Conservation (phyloP, 2,888 invertebrate species). For the Torymus texanus region DNA sequence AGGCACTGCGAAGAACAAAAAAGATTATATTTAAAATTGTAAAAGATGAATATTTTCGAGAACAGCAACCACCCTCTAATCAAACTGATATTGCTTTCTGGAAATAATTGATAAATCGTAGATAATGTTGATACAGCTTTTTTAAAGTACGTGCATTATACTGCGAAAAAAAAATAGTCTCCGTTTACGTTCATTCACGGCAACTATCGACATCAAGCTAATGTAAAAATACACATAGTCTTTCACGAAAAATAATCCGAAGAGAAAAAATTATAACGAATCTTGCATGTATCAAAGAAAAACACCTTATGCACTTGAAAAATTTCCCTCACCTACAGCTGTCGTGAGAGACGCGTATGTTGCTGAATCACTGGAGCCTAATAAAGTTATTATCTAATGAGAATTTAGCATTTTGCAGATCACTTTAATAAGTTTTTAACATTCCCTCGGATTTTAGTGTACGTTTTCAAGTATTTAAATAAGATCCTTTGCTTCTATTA, state of each 20-base stretch:
- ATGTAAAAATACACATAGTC: constrained; percentile 9
- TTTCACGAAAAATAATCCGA: constrained; percentile 7
- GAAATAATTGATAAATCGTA: no score
- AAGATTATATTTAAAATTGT: no score
- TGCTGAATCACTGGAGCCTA: constrained; percentile 74
- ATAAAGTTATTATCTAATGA: constrained; percentile 67
- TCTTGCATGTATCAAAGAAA: constrained; percentile 34
- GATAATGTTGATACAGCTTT: no score
- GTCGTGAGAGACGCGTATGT: constrained; percentile 77
- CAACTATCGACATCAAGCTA: constrained; percentile 9
- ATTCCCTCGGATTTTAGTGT: constrained; percentile 66
- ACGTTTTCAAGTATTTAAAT: no score
- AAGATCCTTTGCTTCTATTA: no score
- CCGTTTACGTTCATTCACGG: no score
- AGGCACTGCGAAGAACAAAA: constrained; percentile 68
- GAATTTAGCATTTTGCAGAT: constrained; percentile 68
- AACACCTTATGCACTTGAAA: constrained; percentile 62
- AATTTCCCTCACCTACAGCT: constrained; percentile 73
- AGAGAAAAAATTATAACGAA: constrained; percentile 16
- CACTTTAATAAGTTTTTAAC: constrained; percentile 66
- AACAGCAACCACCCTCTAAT: no score
- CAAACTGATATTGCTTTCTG: no score
- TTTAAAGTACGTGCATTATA: no score
- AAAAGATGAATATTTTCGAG: no score
- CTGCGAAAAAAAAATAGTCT: no score